Conservation (phyloP, 2,888 invertebrate species). For the Hipparchia semele region DNA sequence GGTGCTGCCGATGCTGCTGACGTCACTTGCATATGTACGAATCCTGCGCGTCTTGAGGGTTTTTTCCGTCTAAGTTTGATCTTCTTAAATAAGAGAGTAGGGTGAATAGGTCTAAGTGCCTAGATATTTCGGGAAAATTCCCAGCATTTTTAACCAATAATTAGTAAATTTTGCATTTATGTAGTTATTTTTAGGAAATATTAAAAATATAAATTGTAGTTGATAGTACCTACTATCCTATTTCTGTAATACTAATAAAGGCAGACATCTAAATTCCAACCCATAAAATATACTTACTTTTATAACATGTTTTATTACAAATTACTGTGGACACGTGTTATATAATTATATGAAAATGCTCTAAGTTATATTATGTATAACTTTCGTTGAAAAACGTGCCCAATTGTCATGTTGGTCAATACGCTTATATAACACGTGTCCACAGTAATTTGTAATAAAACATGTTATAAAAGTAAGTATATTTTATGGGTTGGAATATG, state of each 20-base stretch:
- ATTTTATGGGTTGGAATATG: not conserved
- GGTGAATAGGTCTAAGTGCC: not conserved
- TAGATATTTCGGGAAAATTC: not conserved
- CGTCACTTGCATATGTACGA: not conserved
- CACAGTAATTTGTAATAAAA: too few species aligned
- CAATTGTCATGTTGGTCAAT: too few species aligned
- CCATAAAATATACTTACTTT: not conserved
- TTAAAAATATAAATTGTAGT: not conserved
- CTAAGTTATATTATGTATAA: too few species aligned
- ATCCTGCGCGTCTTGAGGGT: too few species aligned
- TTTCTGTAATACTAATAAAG: not conserved
- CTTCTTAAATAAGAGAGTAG: not conserved
- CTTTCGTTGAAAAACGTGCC: too few species aligned
- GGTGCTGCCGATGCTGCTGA: not conserved
- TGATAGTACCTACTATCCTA: not conserved
- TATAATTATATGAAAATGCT: not conserved
- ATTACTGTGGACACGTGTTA: not conserved
- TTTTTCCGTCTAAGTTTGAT: not conserved
- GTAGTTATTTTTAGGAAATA: not conserved
- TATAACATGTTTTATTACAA: not conserved
- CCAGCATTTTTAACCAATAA: not conserved
- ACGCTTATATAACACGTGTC: not conserved
- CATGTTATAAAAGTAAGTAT: not conserved
- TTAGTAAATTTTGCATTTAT: not conserved
- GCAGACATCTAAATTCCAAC: not conserved